Base-by-base conservation (phyloP, 35 echinoderm and acorn worm genomes). In the Strongylocentrotus purpuratus region DNA sequence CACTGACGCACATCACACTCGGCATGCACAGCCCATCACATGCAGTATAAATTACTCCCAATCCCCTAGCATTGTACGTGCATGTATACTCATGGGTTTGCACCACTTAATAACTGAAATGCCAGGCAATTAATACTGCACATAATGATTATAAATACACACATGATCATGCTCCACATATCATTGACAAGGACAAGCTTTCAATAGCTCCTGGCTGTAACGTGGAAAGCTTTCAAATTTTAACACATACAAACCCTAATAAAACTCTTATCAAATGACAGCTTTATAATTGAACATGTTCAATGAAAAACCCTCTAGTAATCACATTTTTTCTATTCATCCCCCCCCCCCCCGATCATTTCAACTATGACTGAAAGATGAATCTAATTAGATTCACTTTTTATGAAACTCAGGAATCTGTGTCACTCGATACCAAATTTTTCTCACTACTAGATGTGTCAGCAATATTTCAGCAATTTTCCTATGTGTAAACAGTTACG, bases 91-190 rank as follows among this genome's bases (percentile, higher is more conserved):
- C 87, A 18, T 46, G 87, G 87, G 87, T 89, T 46, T 89, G 87
- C 32, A 9, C 87, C 87, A 89, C 87, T 89, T 89, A 89, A 89
- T 46, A 89, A 31, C 87, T 89, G 33, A 89, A 89, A 89, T 89
- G 87, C 87, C 87, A 89, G 87, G 87, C 87, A 89, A 89, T 89
- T 89, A 89, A 46, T 89, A 46, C 45, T 3, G 87, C 87, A 89
- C 45, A 89, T 89, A 78, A 78, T 78, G 65, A 78, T 78, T 78
- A 78, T n/a, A 78, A n/a, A 78, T 78, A 78, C 20, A 78, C 65
- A n/a, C 65, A 78, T 9, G 65, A 78, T 78, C 65, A 78, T 7
- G 65, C 65, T 78, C 25, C 20, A 15, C 7, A 78, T 18, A 78
- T 78, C 25, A 18, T 78, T n/a, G 20, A 18, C 20, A 25, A 78